These are phyloP conservation scores for Triops longicaudatus DNA, from an alignment of 1,140 invertebrate genomes.

Conservation along the genomic window DNA sequence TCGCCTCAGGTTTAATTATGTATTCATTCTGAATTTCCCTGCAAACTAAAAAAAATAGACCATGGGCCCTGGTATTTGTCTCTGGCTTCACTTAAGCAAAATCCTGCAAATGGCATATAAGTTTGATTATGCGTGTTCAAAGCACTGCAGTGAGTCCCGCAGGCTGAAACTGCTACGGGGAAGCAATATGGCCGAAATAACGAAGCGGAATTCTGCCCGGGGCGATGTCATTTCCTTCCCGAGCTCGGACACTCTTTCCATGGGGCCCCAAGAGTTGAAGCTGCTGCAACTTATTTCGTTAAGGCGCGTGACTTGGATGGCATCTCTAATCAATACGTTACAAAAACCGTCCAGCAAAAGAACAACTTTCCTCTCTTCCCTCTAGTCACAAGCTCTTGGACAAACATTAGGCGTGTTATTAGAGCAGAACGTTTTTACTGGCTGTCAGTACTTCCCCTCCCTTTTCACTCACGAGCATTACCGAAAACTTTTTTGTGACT, in stretches of 20 bases:
- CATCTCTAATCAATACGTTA: background rate
- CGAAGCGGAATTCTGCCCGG: background rate
- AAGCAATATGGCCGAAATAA: background rate
- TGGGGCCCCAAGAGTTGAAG: background rate
- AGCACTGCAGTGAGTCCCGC: background rate
- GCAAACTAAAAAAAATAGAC: no score
- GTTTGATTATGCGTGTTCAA: no score
- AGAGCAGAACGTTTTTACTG: background rate
- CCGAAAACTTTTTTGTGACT: no score
- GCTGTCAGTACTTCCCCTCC: background rate
- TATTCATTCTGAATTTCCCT: no score
- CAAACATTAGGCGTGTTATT: background rate
- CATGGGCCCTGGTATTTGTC: no score
- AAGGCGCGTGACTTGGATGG: conserved; percentile 10
- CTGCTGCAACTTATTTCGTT: conserved; percentile 11
- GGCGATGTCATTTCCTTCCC: background rate
- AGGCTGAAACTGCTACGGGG: background rate
- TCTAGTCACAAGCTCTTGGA: background rate
- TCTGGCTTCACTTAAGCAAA: no score
- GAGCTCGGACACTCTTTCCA: background rate
- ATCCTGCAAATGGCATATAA: no score
- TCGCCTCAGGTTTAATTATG: no score
- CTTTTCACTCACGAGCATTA: no score
- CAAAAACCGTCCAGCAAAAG: background rate
- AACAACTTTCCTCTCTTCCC: no score